Conservation (phyloP, 2,888 invertebrate genomes). For the Cataglyphis cursor region DNA sequence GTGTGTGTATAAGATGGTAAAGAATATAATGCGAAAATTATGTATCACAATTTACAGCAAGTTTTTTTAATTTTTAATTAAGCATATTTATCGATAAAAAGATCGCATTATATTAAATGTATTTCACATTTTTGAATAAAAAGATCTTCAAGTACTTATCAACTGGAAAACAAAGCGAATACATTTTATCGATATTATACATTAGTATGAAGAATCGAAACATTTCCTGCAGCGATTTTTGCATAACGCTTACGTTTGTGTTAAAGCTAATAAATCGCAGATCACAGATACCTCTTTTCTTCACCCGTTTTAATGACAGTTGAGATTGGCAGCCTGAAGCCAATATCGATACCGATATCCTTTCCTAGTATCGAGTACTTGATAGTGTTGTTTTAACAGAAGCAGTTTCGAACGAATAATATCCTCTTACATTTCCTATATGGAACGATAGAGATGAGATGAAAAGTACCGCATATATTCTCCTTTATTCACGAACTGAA, state of each 20-base stretch:
- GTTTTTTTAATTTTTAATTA: neutral
- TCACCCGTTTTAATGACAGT: conserved; percentile 65
- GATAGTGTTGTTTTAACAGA: conserved; percentile 74
- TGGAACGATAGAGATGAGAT: conserved; percentile 44
- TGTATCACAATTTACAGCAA: neutral
- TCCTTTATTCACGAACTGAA: conserved; percentile 15
- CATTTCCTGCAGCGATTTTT: conserved; percentile 24
- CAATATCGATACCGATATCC: conserved; percentile 61
- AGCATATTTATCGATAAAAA: neutral
- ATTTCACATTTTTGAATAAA: neutral
- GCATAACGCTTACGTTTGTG: conserved; percentile 20
- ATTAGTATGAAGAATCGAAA: conserved; percentile 23
- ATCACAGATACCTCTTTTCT: conserved; percentile 42
- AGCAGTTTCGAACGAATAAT: conserved; percentile 68
- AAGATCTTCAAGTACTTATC: neutral
- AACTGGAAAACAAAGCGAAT: neutral
- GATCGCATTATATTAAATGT: neutral
- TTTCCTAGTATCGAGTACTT: conserved; percentile 61
- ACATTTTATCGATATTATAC: neutral
- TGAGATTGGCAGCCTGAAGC: conserved; percentile 66
- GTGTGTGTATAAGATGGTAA: neutral
- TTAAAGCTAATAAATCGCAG: conserved; percentile 63
- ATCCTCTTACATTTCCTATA: conserved; percentile 69
- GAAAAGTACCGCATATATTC: conserved; percentile 28
- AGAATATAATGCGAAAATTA: neutral